Conservation (phyloP, 2,113 vertebrate genomes). For the Nansenia antarctica region DNA sequence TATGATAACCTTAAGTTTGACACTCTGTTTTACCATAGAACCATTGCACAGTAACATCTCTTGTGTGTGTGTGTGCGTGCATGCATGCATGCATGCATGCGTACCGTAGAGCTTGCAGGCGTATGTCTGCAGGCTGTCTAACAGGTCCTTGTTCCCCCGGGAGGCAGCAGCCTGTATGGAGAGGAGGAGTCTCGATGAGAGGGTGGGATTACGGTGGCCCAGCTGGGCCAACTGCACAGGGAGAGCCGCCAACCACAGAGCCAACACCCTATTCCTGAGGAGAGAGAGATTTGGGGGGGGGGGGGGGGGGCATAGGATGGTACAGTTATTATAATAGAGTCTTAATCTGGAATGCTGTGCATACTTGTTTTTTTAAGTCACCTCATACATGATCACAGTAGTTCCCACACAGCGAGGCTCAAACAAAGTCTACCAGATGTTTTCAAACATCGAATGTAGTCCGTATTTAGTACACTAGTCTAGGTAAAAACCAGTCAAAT, state of each 20-base stretch:
- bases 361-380: background rate
- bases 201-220: conserved; percentile 87
- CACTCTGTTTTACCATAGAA: too few relatives aligned
- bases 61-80: background rate
- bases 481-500: too few relatives aligned
- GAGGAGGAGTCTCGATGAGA: conserved; percentile 88
- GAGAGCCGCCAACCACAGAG: conserved; percentile 90
- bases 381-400: background rate
- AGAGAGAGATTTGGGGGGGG: too few relatives aligned
- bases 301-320: background rate
- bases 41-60: too few relatives aligned
- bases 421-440: too few relatives aligned
- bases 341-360: background rate
- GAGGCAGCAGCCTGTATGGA: conserved; percentile 93
- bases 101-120: conserved; percentile 90
- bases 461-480: too few relatives aligned
- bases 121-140: conserved; percentile 87
- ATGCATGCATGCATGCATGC: background rate
- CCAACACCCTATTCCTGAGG: conserved; percentile 88
- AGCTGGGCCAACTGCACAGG: conserved; percentile 91
- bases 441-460: too few relatives aligned
- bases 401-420: too few relatives aligned
- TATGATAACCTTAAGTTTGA: too few relatives aligned
- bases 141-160: conserved; percentile 88
- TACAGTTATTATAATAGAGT: background rate